phyloP scores from a whole-genome alignment of 1,140 invertebrate species.

The Idris sp. region DNA sequence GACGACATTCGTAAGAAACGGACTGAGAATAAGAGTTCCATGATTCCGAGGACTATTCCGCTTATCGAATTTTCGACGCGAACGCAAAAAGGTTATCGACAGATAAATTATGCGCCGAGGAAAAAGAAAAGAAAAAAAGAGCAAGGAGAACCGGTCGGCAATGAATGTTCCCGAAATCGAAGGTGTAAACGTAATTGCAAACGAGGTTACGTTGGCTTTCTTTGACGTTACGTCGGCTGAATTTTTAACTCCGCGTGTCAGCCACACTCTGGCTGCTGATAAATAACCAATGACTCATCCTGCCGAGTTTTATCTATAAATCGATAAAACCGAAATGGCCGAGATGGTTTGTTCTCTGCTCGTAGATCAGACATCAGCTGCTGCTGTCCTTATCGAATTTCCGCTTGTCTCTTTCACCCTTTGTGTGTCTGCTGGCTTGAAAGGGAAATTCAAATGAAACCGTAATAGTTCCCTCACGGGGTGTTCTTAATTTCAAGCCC shows the following conservation, averaged over 20 bases:
- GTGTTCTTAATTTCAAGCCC: constrained; percentile 21
- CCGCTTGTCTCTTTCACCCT: too few relatives aligned
- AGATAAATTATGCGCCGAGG: constrained; percentile 39
- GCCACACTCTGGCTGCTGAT: constrained; percentile 32
- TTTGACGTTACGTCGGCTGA: constrained; percentile 39
- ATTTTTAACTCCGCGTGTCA: constrained; percentile 54
- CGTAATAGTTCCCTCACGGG: constrained; percentile 22
- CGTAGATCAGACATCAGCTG: constrained; percentile 64
- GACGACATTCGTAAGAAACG: constrained; percentile 29
- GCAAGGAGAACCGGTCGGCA: background rate
- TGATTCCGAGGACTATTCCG: constrained; percentile 13
- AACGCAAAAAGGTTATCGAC: constrained; percentile 40
- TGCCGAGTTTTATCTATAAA: constrained; percentile 52
- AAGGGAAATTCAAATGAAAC: constrained; percentile 47
- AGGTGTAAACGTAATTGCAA: constrained; percentile 29
- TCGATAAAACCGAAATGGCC: constrained; percentile 53
- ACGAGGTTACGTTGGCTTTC: constrained; percentile 23
- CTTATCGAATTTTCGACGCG: constrained; percentile 42
- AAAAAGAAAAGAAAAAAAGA: background rate
- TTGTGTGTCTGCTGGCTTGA: background rate
- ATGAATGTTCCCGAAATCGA: constrained; percentile 8
- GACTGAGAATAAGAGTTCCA: constrained; percentile 29
- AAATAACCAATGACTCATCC: constrained; percentile 56
- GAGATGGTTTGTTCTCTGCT: constrained; percentile 67
- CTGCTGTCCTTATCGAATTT: constrained; percentile 10